These are phyloP conservation scores for Sphyrna mokarran DNA, from an alignment of 2,113 vertebrate species.

Conservation along the genomic window DNA sequence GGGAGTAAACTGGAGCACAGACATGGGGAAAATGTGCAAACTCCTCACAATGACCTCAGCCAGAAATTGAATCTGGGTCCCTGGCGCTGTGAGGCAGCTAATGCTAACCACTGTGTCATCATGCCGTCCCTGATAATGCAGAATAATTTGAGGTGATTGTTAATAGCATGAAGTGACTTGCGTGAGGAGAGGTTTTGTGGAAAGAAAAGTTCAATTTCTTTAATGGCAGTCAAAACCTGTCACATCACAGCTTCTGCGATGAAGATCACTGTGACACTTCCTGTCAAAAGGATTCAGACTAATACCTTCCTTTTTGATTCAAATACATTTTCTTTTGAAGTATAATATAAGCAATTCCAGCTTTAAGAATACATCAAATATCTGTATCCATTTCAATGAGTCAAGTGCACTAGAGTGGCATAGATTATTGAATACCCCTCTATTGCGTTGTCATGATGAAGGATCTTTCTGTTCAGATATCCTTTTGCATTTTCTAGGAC, in stretches of 20 bases:
- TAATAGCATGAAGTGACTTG: background rate
- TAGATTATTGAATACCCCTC: background rate
- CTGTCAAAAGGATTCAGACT: background rate
- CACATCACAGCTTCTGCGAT: background rate
- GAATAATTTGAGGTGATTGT: background rate
- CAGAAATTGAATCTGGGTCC: no score
- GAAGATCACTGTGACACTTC: background rate
- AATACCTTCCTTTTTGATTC: background rate
- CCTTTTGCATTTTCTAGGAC: background rate
- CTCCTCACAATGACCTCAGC: no score
- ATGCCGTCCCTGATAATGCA: background rate
- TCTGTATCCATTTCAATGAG: background rate
- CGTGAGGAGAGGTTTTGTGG: background rate
- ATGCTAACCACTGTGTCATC: no score
- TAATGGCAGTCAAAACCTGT: background rate
- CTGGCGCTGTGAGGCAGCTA: no score
- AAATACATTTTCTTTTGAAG: background rate
- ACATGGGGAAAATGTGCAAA: no score
- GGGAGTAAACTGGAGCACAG: no score
- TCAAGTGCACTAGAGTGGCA: background rate
- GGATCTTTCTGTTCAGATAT: background rate
- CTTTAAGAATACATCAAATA: background rate
- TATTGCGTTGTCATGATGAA: background rate
- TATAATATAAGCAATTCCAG: background rate
- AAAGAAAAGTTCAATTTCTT: background rate